Evolutionary conservation across 2,797 vertebrate species (phyloP).

Genomic region (Phyllotis vaccarum): DNA sequence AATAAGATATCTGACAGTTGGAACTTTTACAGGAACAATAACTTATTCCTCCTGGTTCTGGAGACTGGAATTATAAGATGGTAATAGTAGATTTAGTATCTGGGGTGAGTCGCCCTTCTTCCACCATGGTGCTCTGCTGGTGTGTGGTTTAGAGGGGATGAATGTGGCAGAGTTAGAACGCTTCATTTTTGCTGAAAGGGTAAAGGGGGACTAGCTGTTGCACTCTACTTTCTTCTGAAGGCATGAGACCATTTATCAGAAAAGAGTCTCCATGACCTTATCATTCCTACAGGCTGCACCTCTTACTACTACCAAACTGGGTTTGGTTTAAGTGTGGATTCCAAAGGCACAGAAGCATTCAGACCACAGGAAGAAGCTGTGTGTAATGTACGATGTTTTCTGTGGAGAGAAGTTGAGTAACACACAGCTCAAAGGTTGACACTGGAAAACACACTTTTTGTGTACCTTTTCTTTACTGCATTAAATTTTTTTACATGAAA

Average conservation of each 20-base stretch:
- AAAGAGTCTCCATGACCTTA: background rate
- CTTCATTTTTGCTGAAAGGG: background rate
- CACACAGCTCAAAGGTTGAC: background rate
- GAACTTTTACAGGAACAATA: background rate
- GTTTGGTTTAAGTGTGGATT: background rate
- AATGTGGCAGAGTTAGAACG: background rate
- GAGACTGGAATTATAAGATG: background rate
- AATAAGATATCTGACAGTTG: background rate
- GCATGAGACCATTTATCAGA: background rate
- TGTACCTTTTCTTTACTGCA: background rate
- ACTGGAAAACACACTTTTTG: background rate
- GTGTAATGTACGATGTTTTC: background rate
- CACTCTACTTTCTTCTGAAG: background rate
- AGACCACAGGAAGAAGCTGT: background rate
- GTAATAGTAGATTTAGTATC: background rate
- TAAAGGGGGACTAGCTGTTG: background rate
- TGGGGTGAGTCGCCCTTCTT: background rate
- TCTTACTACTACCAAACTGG: background rate
- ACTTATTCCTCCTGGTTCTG: background rate
- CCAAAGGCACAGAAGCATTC: background rate
- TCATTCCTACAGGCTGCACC: background rate
- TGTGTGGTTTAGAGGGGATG: background rate
- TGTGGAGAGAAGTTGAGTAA: background rate
- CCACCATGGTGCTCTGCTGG: background rate
- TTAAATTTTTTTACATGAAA: background rate